Conservation (phyloP, 2,113 vertebrate species). For the Sebastes schlegelii region DNA sequence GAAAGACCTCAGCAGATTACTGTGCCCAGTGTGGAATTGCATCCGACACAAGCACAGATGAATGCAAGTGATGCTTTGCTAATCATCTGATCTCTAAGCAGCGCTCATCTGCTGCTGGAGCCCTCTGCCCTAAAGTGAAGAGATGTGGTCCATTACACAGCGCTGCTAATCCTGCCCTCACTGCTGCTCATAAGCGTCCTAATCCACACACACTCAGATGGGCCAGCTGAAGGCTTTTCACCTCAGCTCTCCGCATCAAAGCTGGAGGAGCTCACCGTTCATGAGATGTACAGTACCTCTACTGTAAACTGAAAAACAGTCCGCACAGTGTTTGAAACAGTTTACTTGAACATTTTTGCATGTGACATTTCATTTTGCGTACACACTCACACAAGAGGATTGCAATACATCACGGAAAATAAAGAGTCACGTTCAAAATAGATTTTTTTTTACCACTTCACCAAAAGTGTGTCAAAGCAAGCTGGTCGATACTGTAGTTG, state of each 20-base stretch:
- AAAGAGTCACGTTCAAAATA: background rate
- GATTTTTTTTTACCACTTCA: background rate
- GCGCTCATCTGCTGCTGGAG: constrained; percentile 49
- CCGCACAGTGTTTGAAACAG: background rate
- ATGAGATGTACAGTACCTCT: background rate
- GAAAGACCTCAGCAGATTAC: constrained; percentile 16
- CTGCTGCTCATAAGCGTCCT: constrained; percentile 57
- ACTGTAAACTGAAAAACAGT: background rate
- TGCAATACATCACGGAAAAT: background rate
- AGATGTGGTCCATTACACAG: constrained; percentile 71
- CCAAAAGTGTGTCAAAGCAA: background rate
- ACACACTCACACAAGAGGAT: background rate
- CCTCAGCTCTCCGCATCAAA: constrained; percentile 32
- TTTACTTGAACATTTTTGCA: background rate
- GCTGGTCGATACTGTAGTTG: background rate
- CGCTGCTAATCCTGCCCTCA: constrained; percentile 66
- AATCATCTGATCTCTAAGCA: constrained; percentile 51
- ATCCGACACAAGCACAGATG: constrained; percentile 28
- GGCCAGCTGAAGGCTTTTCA: constrained; percentile 63
- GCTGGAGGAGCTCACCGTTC: constrained; percentile 1
- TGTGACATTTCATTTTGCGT: background rate
- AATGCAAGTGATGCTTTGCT: constrained; percentile 46
- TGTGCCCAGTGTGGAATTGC: constrained; percentile 18
- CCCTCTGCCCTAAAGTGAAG: constrained; percentile 51
- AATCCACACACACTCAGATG: constrained; percentile 62